Evolutionary conservation across 2,888 invertebrate genomes (phyloP), one percentile per base, ranked within the genome.

Genomic region (Heteropelma amictum): DNA sequence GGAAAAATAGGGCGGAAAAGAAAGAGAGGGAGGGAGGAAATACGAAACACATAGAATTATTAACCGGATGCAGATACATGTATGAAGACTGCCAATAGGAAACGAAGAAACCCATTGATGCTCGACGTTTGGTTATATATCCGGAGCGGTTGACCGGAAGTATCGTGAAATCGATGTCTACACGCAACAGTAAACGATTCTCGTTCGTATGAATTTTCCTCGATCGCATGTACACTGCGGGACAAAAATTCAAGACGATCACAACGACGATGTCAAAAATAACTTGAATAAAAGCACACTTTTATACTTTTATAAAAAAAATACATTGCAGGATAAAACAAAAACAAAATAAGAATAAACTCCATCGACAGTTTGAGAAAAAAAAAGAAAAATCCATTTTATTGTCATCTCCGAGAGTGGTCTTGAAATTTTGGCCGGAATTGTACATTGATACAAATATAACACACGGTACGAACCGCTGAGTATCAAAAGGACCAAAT

Each of bases 31-130:
- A 35, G n/a, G 10, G 19, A 19, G n/a, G 56, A 40, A 38, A 38
- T 7, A 40, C 19, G 72, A 45, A 60, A 51, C 40, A 4, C 33
- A 42, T 19, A 42, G 67, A n/a, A n/a, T n/a, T n/a, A n/a, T n/a
- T 67, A 72, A 49, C 67, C 63, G 73, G 64, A 73, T 58, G 33
- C 64, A 60, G 58, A 45, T 38, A 21, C 21, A 47, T 23, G 21
- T 19, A 61, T 23, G 53, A 35, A 60, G 42, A 47, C n/a, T 67
- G 45, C 23, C 73, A 64, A 69, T 60, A 58, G 73, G 69, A 73
- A 69, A 35, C 51, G 58, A 45, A 56, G 56, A 63, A 68, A 63
- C 40, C 73, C 51, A 56, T 63, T 42, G 68, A 63, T 42, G 40
- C 42, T 53, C 40, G 21, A 28, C 40, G 30, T 64, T 40, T 14